These are phyloP conservation scores for Palloptera scutellata DNA, from an alignment of 2,888 invertebrate species.

Conservation along the genomic window DNA sequence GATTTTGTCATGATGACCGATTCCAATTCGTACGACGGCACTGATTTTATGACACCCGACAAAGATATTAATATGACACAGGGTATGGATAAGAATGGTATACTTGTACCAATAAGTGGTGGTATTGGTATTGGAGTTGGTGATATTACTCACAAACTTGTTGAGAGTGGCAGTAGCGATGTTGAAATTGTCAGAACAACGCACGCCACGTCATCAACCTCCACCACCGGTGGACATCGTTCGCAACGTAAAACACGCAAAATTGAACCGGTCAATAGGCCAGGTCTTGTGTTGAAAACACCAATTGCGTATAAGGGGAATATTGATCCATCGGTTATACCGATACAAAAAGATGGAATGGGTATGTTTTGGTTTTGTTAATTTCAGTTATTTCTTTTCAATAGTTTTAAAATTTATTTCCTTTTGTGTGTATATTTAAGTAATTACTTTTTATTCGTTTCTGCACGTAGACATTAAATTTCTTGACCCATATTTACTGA, in stretches of 20 bases:
- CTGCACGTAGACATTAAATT: too few species aligned
- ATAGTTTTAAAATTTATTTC: slow-evolving; percentile 29
- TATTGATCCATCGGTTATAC: slow-evolving; percentile 85
- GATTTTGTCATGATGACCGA: slow-evolving; percentile 64
- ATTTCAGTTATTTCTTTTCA: slow-evolving; percentile 32
- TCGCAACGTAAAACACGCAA: slow-evolving; percentile 66
- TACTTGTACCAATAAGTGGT: slow-evolving; percentile 53
- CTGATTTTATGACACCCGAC: slow-evolving; percentile 55
- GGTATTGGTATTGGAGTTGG: slow-evolving; percentile 36
- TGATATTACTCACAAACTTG: slow-evolving; percentile 38
- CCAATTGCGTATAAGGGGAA: slow-evolving; percentile 81
- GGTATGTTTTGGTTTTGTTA: slow-evolving; percentile 69
- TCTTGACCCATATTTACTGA: too few species aligned
- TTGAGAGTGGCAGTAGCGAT: slow-evolving; percentile 38
- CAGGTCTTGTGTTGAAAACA: slow-evolving; percentile 77
- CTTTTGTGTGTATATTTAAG: slow-evolving; percentile 22
- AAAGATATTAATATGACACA: slow-evolving; percentile 45
- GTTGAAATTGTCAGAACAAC: slow-evolving; percentile 32
- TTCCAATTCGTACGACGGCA: slow-evolving; percentile 62
- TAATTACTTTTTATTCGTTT: slow-evolving; percentile 18
- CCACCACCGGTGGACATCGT: slow-evolving; percentile 32
- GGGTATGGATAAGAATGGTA: slow-evolving; percentile 45
- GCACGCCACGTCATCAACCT: slow-evolving; percentile 25
- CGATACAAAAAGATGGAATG: slow-evolving; percentile 88
- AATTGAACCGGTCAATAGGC: slow-evolving; percentile 78